Evolutionary conservation across 1,140 invertebrate genomes (phyloP), one percentile per base, ranked within the genome.

Genomic region (Euwallacea fornicatus): DNA sequence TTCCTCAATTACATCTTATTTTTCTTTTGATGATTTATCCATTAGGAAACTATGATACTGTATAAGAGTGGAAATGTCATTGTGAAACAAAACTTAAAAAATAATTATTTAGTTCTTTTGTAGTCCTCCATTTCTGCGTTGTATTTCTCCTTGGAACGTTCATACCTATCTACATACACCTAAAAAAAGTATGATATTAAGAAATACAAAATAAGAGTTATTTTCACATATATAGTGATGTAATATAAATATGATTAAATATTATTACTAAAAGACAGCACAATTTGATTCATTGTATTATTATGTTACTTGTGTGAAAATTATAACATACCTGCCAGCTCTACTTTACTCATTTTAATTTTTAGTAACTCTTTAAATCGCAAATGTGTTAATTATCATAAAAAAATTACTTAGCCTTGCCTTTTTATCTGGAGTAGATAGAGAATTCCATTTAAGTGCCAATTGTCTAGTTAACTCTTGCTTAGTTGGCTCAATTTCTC

Each of bases 111-210:
- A 68, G 80, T 79, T 74, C 77, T 77, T 67, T 80, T 86, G 74
- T 87, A 87, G 67, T 84, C 84, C 61, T 84, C 83, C 88, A 91
- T 90, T 83, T 92, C 89, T 69, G 86, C 88, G 60, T 87, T 88
- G 82, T 91, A 92, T 77, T 91, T 90, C 78, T 91, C 89, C 79
- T 91, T 92, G 61, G 90, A 91, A 77, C 88, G 85, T 80, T 91
- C 89, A 77, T 91, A 92, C 88, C 90, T 91, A 66, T 91, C 89
- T 61, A 91, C 90, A 82, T 92, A 92, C 7, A 91, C 83, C 89
- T 91, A 80, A 42, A 85, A 87, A 41, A 13, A 11, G 46, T 0
- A 50, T 50, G 9, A 50, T n/a, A n/a, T n/a, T 69, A 76, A 76
- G 76, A 71, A 72, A 61, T 63, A 0, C 16, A 64, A 21, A 68